Evolutionary conservation across 2,797 vertebrate genomes (phyloP).

Genomic region (Darevskia mixta): DNA sequence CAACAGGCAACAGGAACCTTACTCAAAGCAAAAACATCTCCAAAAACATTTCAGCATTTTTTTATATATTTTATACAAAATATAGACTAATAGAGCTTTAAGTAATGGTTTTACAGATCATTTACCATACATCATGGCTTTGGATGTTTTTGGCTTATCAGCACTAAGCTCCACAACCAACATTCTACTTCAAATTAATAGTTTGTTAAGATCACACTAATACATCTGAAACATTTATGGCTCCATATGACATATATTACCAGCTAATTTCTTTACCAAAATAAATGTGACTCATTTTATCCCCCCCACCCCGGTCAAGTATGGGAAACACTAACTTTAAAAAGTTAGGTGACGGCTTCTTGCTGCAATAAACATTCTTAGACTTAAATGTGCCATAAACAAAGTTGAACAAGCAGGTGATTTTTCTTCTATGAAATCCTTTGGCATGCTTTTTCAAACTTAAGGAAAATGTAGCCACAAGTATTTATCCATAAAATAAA

Average conservation of each 20-base stretch:
- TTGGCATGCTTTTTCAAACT: conserved; percentile 63
- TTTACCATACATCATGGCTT: conserved; percentile 55
- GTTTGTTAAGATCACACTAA: conserved; percentile 21
- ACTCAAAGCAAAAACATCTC: conserved; percentile 63
- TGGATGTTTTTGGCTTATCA: conserved; percentile 48
- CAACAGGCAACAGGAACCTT: conserved; percentile 2
- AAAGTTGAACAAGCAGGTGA: conserved; percentile 40
- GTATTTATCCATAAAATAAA: conserved; percentile 42
- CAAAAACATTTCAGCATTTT: conserved; percentile 46
- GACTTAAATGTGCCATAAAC: conserved; percentile 53
- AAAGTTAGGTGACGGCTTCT: conserved; percentile 25
- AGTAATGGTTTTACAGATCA: conserved; percentile 63
- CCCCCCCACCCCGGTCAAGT: neutral
- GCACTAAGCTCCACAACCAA: conserved; percentile 44
- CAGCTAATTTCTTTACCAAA: conserved; percentile 18
- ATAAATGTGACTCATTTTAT: conserved; percentile 31
- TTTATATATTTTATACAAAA: conserved; percentile 63
- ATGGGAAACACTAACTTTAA: conserved; percentile 35
- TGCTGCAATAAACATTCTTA: conserved; percentile 52
- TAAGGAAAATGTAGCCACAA: conserved; percentile 52
- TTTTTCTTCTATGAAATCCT: conserved; percentile 41
- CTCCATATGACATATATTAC: conserved; percentile 5
- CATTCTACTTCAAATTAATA: conserved; percentile 29
- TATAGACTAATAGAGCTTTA: conserved; percentile 71
- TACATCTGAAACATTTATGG: conserved; percentile 20